Evolutionary conservation across 1,140 invertebrate genomes (phyloP).

Genomic region (Cepaea nemoralis): DNA sequence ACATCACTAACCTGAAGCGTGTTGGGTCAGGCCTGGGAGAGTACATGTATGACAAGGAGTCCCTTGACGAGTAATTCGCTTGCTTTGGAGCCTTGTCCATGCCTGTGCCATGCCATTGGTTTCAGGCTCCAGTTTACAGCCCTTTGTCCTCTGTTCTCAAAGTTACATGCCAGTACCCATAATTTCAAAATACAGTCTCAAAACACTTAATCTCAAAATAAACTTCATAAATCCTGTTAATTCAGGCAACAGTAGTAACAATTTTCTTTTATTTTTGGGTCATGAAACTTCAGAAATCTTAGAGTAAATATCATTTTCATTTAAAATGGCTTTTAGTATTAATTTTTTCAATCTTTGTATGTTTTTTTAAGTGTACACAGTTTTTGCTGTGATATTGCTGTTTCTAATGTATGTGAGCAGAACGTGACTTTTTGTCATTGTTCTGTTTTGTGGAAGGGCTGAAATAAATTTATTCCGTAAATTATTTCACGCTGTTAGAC

Average conservation of each 20-base stretch:
- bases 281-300: background rate
- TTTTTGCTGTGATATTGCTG: background rate
- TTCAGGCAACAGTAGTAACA: too few relatives aligned
- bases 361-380: background rate
- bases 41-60: constrained; percentile 77
- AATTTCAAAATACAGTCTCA: background rate
- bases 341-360: background rate
- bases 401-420: background rate
- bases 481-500: too few relatives aligned
- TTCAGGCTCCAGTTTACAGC: background rate
- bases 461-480: too few relatives aligned
- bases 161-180: background rate
- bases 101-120: background rate
- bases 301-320: background rate
- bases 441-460: background rate
- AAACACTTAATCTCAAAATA: too few relatives aligned
- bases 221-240: too few relatives aligned
- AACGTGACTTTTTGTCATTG: background rate
- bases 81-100: background rate
- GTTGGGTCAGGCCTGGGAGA: constrained; percentile 78
- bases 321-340: too few relatives aligned
- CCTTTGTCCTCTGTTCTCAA: background rate
- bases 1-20: constrained; percentile 77
- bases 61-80: constrained; percentile 27
- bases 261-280: background rate